Evolutionary conservation across 2,797 vertebrate species (phyloP), one percentile per base, ranked within the genome.

Genomic region (Enteromius viviparus): DNA sequence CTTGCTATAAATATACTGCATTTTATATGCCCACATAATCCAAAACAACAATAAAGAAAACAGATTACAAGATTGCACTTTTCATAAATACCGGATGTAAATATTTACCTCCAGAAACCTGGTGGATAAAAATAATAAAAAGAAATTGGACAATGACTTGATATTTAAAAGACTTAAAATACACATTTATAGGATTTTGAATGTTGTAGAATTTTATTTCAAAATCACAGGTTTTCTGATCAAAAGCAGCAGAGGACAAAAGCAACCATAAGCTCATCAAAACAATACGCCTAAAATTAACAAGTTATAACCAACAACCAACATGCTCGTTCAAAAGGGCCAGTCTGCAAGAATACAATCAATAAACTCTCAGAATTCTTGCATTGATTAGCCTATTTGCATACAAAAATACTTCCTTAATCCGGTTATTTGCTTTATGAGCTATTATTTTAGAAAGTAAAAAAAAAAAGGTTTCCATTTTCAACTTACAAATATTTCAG

Each of bases 391-490:
- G 45, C 14, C n/a, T 23, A 79, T 69, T 55, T 77, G 12, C 21
- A 58, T 85, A 88, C 78, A 88, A 85, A 87, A 86, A 88, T 85
- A 84, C 32, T 83, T 7, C 17, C 45, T 66, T 11, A 66, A 51
- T 53, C 40, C 77, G 53, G 17, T 34, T 78, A 75, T 8, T 71
- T 42, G 23, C 45, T 81, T 62, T 83, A 26, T 71, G 32, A 40
- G 32, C 58, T 70, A 45, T 76, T 32, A 40, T 55, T 76, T 71
- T 23, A 29, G 62, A 51, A 64, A 80, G 71, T 84, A 65, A 53
- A 80, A 34, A 21, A 19, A 62, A 21, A 68, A 62, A 47, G 1
- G 3, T 29, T 55, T 77, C 19, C 8, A 34, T 68, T 76, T 68
- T 77, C 21, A 77, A 37, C 66, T 60, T 77, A 77, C 45, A 83